Evolutionary conservation across 2,888 invertebrate genomes (phyloP), one percentile per base, ranked within the genome.

Genomic region (Ichneumon xanthorius): DNA sequence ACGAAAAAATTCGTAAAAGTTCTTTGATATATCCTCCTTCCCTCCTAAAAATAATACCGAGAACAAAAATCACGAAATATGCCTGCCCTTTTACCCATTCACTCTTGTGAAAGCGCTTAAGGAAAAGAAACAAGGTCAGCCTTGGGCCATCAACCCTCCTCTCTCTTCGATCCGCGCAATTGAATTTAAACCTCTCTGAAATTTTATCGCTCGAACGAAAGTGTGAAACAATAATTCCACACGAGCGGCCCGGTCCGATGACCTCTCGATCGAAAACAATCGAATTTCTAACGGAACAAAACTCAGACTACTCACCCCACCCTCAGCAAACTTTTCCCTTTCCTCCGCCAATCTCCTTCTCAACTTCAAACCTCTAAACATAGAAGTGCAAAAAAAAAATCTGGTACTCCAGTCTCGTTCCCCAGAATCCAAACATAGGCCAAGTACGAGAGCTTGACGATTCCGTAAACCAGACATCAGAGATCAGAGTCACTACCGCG

Each of bases 331-430:
- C 58, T 26, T 14, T 26, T 22, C 45, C 45, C 11, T 14, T 26
- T 4, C 2, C 7, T 58, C 58, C 22, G 11, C 26, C 26, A 4
- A 58, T 58, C 26, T 14, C 58, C 22, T 26, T 58, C 58, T 9
- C 22, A 7, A 14, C 58, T 58, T 26, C 26, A 26, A 14, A 58
- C 58, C 26, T 5, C 2, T 26, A 14, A 58, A 58, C 58, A 26
- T 2, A 26, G 58, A 58, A 26, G 22, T 11, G 11, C 11, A 58
- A 22, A 22, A 58, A 58, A 58, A 58, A 58, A 58, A 19, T 22
- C 58, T 26, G 58, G 71, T 76, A 79, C 82, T 82, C 85, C 58
- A 71, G 79, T 80, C 85, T 80, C 82, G 82, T 82, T 65, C 75
- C 19, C 22, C 30, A 14, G 48, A 81, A 68, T 76, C 79, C 53